phyloP scores from a whole-genome alignment of 2,113 vertebrate genomes.

The Ranitomeya imitator region DNA sequence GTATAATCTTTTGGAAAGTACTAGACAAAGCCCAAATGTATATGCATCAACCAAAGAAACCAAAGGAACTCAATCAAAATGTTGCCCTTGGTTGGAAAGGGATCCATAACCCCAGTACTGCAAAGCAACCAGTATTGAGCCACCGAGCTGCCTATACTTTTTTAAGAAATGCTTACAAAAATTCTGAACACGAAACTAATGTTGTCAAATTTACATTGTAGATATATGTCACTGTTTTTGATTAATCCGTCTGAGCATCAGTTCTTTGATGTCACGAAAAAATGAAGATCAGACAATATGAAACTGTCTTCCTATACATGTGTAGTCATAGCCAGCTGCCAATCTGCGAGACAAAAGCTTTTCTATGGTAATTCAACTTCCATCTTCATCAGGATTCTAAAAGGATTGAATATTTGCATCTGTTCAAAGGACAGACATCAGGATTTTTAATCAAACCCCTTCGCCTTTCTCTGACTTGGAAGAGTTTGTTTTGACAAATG shows the following conservation, averaged over 20 bases:
- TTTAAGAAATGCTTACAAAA: not conserved
- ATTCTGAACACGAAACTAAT: not conserved
- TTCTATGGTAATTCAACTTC: constrained; percentile 11
- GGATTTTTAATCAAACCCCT: not conserved
- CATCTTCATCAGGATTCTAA: not conserved
- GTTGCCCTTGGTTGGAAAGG: too few species aligned
- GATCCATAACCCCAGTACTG: too few species aligned
- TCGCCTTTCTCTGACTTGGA: not conserved
- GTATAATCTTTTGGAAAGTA: too few species aligned
- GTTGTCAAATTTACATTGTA: not conserved
- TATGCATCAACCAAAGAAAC: too few species aligned
- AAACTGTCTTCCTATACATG: not conserved
- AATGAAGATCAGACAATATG: constrained; percentile 12
- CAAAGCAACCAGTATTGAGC: not conserved
- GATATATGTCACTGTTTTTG: not conserved
- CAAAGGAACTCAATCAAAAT: too few species aligned
- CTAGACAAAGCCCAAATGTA: too few species aligned
- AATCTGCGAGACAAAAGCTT: not conserved
- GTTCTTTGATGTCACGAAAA: not conserved
- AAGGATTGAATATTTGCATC: constrained; percentile 10
- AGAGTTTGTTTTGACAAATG: not conserved
- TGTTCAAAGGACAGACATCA: constrained; percentile 12
- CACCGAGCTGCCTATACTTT: not conserved
- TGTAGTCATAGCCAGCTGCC: not conserved
- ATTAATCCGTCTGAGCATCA: not conserved